Conservation (phyloP, 1,140 invertebrate species). For the Tribolium castaneum region DNA sequence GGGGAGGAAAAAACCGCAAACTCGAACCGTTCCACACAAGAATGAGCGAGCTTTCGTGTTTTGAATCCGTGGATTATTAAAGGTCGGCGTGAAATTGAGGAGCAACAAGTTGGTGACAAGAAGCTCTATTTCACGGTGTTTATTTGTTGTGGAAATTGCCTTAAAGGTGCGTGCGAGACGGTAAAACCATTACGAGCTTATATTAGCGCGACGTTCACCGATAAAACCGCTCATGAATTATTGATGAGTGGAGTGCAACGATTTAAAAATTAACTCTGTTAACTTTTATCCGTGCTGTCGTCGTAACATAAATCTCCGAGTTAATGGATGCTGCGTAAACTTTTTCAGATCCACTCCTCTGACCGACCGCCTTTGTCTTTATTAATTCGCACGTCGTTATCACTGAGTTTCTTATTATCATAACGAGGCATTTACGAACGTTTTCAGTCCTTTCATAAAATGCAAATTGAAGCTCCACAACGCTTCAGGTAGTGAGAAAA, state of each 20-base stretch:
- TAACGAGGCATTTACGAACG: not conserved
- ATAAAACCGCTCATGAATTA: slow-evolving; percentile 40
- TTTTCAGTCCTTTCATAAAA: not conserved
- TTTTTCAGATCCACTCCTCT: slow-evolving; percentile 1
- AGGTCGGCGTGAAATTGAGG: slow-evolving; percentile 3
- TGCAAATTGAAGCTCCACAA: not conserved
- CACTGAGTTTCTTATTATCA: slow-evolving; percentile 6
- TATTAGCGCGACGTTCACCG: slow-evolving; percentile 34
- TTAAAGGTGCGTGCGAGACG: slow-evolving; percentile 30
- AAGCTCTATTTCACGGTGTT: slow-evolving; percentile 17
- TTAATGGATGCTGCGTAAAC: slow-evolving; percentile 32
- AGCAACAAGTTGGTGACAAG: slow-evolving; percentile 28
- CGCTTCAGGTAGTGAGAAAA: not conserved
- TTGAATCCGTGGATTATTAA: slow-evolving; percentile 1
- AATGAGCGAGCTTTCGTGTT: not conserved
- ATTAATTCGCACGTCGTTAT: slow-evolving; percentile 28
- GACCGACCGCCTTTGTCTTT: slow-evolving; percentile 5
- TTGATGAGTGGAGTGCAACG: slow-evolving; percentile 42
- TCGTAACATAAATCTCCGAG: slow-evolving; percentile 36
- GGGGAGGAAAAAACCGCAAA: not conserved
- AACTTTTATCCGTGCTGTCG: slow-evolving; percentile 40
- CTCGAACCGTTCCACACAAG: too few relatives aligned
- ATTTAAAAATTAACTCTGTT: slow-evolving; percentile 41
- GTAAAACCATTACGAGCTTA: slow-evolving; percentile 33
- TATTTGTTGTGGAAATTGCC: slow-evolving; percentile 30